Base-by-base conservation (phyloP, 2,888 invertebrate species). In the Plutella xylostella region DNA sequence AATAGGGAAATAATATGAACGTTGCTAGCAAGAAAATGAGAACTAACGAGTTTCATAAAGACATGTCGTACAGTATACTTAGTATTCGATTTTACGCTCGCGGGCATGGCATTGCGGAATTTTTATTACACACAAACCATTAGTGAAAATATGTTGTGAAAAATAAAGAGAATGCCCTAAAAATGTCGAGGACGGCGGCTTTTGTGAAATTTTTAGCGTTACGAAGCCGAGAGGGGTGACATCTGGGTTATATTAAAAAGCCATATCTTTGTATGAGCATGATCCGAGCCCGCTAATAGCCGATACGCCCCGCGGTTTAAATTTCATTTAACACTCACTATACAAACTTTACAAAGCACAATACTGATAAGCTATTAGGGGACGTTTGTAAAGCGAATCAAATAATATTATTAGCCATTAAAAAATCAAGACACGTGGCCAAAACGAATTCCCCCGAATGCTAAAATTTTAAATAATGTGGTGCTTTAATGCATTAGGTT, bases 241-340 rank as follows among this genome's bases (percentile, higher is more conserved):
- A 78, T 78, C 74, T 80, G 79, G 73, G 64, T 55, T 60, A 58
- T 65, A 73, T 75, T 70, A 74, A 67, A 72, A 75, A 65, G 68
- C 62, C 67, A 72, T 76, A 20, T 21, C 33, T 22, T 30, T 15
- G n/a, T 33, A 14, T 25, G 25, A 63, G 70, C 69, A 61, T 76
- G 79, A 80, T 79, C 67, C 70, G 64, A 69, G 62, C 65, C 60
- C 62, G 63, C 61, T 59, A 65, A 62, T 66, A 69, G 73, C 75
- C 72, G 68, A 68, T 68, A 68, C 70, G 75, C 75, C 71, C 71
- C 57, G 56, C 63, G 62, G 65, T 69, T 78, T 73, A 70, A 74
- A 78, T 71, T 73, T 69, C 70, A 74, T 68, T 69, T 51, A 64
- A 42, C n/a, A 68, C 63, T 65, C 65, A 73, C 76, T 74, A 76